Evolutionary conservation across 2,113 vertebrate species (phyloP), one percentile per base, ranked within the genome.

Genomic region (Aspidoscelis tigris): DNA sequence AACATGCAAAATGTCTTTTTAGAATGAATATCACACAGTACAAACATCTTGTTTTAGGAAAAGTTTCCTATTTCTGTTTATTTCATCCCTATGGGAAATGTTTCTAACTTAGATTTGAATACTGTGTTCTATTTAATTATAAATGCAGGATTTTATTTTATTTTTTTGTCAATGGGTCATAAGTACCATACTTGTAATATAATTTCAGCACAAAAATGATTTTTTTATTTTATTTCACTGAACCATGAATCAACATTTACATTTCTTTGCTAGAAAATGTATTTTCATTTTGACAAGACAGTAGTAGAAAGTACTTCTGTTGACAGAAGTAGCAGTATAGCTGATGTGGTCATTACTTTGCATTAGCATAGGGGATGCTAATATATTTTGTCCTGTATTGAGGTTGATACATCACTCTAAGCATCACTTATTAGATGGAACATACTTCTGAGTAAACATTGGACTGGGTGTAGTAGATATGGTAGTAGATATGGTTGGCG

Each of bases 231-330:
- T 82, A 89, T 47, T 24, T 2, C 72, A 88, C 88, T 88, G 85
- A 89, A 81, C 84, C 87, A 86, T 93, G 89, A 94, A 89, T 94
- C 92, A 90, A 86, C 93, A 92, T 87, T 87, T 90, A 73, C 80
- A 18, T 80, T 90, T 82, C 87, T 33, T 77, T 90, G 84, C 74
- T 91, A 89, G 88, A 86, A 88, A 78, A 86, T 86, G 12, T 83
- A 58, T 83, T 55, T 79, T 92, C 58, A 44, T 84, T 91, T 80
- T 89, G 79, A 70, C 76, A 0, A 4, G 0, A 0, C 82, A 85
- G 86, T 64, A 77, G 78, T 81, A 64, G 82, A 69, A 14, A 88
- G 85, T 66, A 66, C 3, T 70, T 53, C 39, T 68, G 65, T 69
- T 76, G 79, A 50, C 69, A 79, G 85, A 86, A 78, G 81, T 91